Evolutionary conservation across 2,888 invertebrate species (phyloP), one percentile per base, ranked within the genome.

Genomic region (Sturmia bella): DNA sequence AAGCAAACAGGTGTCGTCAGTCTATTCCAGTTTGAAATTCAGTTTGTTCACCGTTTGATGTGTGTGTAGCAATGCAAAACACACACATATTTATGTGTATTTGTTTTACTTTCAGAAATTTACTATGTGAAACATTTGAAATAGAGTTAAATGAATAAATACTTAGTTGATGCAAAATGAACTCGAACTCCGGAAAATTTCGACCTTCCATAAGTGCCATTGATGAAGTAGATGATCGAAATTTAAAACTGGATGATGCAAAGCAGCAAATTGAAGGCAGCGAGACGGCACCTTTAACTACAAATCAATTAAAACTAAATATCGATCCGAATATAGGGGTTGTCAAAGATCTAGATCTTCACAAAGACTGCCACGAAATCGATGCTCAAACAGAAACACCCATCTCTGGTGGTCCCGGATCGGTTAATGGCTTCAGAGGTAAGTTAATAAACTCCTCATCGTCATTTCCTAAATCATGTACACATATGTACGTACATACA

Each of bases 241-340:
- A 84, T 50, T 57, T 87, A 32, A 88, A 88, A 68, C 81, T 87
- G 27, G 87, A 86, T 68, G 85, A 85, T 70, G 78, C 81, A 15
- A 85, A 85, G 41, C 89, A 87, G 74, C 89, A 89, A 85, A 87
- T 89, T 56, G 89, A 90, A 84, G 89, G 89, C 50, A 90, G 90
- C 41, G 90, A 90, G 81, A 90, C 89, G 45, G 87, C 89, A 11
- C 90, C 90, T 4, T 80, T 90, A 70, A 90, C 90, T 19, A 88
- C 86, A 70, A 89, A 89, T 78, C 89, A 89, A 83, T 86, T 89
- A 69, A 90, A 89, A 84, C 76, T 87, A 17, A 88, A 88, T 43
- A 87, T 89, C 59, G 90, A 90, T 63, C 85, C 87, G 61, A 87
- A 84, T 24, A 50, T 87, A 17, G 84, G 84, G 56, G 86, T 85